phyloP scores from a whole-genome alignment of 2,888 invertebrate species.

The Acronicta aceris region DNA sequence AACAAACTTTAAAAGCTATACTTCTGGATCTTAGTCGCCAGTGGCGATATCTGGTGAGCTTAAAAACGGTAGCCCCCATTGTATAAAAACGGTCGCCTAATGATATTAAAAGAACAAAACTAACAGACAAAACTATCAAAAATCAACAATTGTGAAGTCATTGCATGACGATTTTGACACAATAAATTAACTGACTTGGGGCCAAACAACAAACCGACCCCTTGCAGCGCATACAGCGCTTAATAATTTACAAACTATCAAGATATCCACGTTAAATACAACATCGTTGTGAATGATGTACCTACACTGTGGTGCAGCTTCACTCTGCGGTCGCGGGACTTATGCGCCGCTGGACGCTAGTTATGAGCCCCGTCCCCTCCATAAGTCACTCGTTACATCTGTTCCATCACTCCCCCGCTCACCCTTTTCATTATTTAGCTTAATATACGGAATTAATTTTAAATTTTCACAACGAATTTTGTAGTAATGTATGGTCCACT shows the following conservation, averaged over 20 bases:
- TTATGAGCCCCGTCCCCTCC: conserved; percentile 77
- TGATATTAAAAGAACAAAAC: too few relatives aligned
- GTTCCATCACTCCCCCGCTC: conserved; percentile 72
- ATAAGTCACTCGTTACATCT: conserved; percentile 80
- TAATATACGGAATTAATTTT: conserved; percentile 51
- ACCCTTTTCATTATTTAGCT: conserved; percentile 54
- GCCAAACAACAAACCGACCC: not conserved
- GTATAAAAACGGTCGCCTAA: too few relatives aligned
- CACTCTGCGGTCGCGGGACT: conserved; percentile 81
- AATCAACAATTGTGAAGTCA: too few relatives aligned
- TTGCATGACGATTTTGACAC: too few relatives aligned
- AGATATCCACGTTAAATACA: conserved; percentile 67
- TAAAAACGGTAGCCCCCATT: too few relatives aligned
- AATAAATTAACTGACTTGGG: not conserved
- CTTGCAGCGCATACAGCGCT: not conserved
- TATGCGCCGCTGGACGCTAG: conserved; percentile 81
- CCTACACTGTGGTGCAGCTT: conserved; percentile 63
- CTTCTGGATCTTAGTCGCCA: too few relatives aligned
- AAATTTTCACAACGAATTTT: conserved; percentile 47
- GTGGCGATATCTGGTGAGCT: too few relatives aligned
- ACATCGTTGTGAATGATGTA: conserved; percentile 74
- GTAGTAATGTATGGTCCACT: conserved; percentile 22
- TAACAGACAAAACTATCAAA: too few relatives aligned
- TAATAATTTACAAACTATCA: conserved; percentile 52
- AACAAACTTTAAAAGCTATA: too few relatives aligned